These are phyloP conservation scores for Rhingia campestris DNA, from an alignment of 2,888 invertebrate genomes.

Conservation along the genomic window DNA sequence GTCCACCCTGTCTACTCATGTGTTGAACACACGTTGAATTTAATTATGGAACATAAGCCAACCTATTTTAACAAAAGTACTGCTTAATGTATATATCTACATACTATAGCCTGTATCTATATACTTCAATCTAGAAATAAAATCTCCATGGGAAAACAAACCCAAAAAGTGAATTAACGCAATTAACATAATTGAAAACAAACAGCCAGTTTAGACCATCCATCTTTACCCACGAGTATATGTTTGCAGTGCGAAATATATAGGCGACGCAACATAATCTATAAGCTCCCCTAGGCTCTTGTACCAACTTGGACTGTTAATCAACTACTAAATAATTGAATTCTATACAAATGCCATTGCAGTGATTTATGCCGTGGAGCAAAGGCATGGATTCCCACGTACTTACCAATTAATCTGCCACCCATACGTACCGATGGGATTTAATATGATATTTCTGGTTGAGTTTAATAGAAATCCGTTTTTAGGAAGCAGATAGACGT, in stretches of 20 bases:
- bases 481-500: background rate
- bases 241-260: background rate
- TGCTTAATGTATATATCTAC: no score
- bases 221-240: background rate
- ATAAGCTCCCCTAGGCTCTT: background rate
- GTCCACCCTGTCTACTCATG: no score
- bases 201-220: conserved; percentile 1
- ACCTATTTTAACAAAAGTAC: no score
- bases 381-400: background rate
- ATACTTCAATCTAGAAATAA: background rate
- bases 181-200: conserved; percentile 49
- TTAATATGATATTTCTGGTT: background rate
- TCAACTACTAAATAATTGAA: background rate
- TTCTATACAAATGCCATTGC: background rate
- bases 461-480: background rate
- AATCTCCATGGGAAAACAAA: background rate
- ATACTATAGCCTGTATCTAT: no score
- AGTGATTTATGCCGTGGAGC: background rate
- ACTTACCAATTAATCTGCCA: background rate
- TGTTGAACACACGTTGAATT: no score
- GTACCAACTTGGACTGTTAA: background rate
- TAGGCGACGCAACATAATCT: background rate
- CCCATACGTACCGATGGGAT: background rate
- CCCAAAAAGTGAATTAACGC: background rate
- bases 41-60: no score